Base-by-base conservation (phyloP, 2,113 vertebrate genomes). In the Colistium nudipinnis region DNA sequence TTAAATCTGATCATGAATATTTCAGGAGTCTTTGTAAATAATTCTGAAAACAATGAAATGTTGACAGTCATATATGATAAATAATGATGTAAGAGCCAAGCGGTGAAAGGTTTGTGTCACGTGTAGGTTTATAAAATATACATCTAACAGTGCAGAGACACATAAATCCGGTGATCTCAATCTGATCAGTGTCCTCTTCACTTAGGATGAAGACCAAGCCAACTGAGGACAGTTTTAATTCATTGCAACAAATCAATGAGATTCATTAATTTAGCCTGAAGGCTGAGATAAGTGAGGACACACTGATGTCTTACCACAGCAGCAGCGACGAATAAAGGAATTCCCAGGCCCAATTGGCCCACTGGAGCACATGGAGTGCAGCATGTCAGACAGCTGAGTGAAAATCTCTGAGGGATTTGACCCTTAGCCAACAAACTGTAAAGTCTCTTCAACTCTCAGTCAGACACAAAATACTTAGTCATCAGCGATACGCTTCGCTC, bases 401-500 rank as follows among this genome's bases (percentile, higher is more conserved):
- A 81, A 82, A 83, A 76, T 80, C 80, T 85, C 86, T 0, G 13
- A 74, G 70, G 75, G 76, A 83, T 80, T 82, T 90, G 82, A 87
- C 84, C 82, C 76, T 80, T 48, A 64, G 76, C 79, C 74, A 86
- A 75, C 48, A 86, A 81, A 76, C 64, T 36, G 65, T 35, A 70
- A 63, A 52, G 63, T 75, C 51, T 74, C 69, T 62, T 68, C 53
- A 25, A 74, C 55, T 61, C 61, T 76, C 47, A 48, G 64, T 63
- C 61, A 70, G 75, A 72, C 69, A 78, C 68, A 74, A n/a, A n/a
- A 70, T 75, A 83, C 80, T 87, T 70, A 82, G 81, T 88, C 81
- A 83, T 82, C 63, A 59, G 62, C 14, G 41, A 70, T 61, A 56
- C 9, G 36, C 59, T 57, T 38, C 35, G 76, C 73, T 65, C 54